Conservation (phyloP, 1,140 invertebrate species). For the Bradynema listronoti region DNA sequence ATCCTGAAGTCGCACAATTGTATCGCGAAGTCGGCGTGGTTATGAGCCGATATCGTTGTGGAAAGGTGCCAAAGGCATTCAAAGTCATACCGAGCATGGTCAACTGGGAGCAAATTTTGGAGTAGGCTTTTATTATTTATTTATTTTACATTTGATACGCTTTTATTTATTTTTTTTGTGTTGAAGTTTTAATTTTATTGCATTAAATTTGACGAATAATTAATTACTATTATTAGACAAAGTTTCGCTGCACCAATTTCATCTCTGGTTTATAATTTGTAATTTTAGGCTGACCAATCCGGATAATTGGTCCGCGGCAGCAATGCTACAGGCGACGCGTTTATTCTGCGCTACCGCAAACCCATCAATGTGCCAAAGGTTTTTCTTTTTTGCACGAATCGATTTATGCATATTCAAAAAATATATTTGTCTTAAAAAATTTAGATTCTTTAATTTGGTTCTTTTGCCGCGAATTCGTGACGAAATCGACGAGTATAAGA, state of each 20-base stretch:
- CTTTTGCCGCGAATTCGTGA: slow-evolving; percentile 79
- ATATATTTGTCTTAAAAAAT: neutral
- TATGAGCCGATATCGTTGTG: slow-evolving; percentile 74
- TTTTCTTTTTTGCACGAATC: slow-evolving; percentile 6
- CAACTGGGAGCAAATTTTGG: slow-evolving; percentile 78
- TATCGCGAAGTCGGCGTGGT: slow-evolving; percentile 71
- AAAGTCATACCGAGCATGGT: slow-evolving; percentile 84
- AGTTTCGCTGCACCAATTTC: too few species aligned
- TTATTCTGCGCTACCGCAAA: slow-evolving; percentile 93
- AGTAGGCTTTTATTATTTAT: slow-evolving; percentile 23
- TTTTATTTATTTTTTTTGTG: too few species aligned
- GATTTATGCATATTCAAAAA: slow-evolving; percentile 1
- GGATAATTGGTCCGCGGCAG: slow-evolving; percentile 72
- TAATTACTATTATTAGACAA: too few species aligned
- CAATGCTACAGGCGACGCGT: slow-evolving; percentile 85
- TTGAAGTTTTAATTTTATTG: too few species aligned
- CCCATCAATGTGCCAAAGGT: slow-evolving; percentile 86
- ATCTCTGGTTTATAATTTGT: too few species aligned
- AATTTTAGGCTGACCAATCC: slow-evolving; percentile 61
- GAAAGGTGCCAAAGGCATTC: slow-evolving; percentile 93
- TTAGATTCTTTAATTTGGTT: slow-evolving; percentile 68
- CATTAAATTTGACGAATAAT: too few species aligned
- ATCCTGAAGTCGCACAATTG: slow-evolving; percentile 70
- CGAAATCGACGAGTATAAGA: slow-evolving; percentile 87
- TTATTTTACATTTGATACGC: neutral